Evolutionary conservation across 2,113 vertebrate genomes (phyloP).

Genomic region (Paramisgurnus dabryanus): DNA sequence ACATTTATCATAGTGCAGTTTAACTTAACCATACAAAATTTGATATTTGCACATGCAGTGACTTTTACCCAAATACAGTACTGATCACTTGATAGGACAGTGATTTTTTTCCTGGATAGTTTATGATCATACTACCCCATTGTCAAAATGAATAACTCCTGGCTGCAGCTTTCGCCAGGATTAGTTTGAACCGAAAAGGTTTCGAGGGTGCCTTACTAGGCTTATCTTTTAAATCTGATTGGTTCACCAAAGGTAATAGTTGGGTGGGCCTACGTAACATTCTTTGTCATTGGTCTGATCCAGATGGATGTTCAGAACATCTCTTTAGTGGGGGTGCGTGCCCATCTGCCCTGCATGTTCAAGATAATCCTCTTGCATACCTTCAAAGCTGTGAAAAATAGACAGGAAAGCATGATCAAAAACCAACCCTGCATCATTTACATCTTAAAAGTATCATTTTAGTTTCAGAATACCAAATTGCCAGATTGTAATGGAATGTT

Average conservation of each 20-base stretch:
- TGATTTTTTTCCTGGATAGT: background rate
- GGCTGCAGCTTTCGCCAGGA: slow-evolving; percentile 69
- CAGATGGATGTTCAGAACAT: slow-evolving; percentile 44
- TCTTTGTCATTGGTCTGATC: slow-evolving; percentile 63
- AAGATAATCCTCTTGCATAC: slow-evolving; percentile 77
- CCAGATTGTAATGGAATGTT: no score
- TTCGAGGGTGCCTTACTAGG: slow-evolving; percentile 47
- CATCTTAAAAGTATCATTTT: slow-evolving; percentile 4
- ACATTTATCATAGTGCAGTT: slow-evolving; percentile 3
- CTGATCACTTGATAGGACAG: background rate
- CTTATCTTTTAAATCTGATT: slow-evolving; percentile 59
- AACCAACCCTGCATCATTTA: background rate
- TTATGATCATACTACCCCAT: slow-evolving; percentile 53
- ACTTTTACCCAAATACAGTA: no score
- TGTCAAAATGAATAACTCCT: slow-evolving; percentile 71
- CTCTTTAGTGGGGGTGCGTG: slow-evolving; percentile 54
- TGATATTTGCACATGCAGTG: no score
- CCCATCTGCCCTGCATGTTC: slow-evolving; percentile 75
- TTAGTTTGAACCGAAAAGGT: slow-evolving; percentile 70
- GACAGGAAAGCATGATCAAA: background rate
- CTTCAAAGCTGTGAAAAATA: slow-evolving; percentile 70
- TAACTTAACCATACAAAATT: background rate
- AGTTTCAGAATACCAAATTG: background rate
- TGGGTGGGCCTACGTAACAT: slow-evolving; percentile 60
- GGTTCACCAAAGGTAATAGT: slow-evolving; percentile 60